Base-by-base conservation (phyloP, 1,140 invertebrate genomes). In the Drosophila kurseongensis region DNA sequence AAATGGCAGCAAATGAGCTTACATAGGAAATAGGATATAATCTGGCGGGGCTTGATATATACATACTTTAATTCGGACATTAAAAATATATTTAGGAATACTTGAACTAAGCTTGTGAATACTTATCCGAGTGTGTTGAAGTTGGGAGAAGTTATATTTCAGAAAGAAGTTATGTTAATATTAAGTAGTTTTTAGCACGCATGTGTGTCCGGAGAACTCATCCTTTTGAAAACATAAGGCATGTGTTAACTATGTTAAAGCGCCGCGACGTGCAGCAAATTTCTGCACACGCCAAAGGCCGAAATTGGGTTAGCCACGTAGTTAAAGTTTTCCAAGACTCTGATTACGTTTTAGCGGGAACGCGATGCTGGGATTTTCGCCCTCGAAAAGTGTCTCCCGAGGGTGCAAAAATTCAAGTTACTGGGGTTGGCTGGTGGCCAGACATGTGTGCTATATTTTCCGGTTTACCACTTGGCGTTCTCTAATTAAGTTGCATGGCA, bases 401-500 rank as follows among this genome's bases (percentile, higher is more conserved):
- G 71, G 68, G 48, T 52, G 41, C 13, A 18, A n/a, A 42, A 27
- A 4, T 18, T 18, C n/a, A 32, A 42, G 41, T 40, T 13, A 36
- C 9, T 45, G 38, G 44, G 58, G 50, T 16, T 77, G 58, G 41
- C 42, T 54, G 59, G 48, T 56, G 65, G 48, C 74, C 65, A 66
- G 47, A 80, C 76, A 73, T 78, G 61, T 85, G 84, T 89, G 80
- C 62, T 80, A 57, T 74, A 79, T 83, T 88, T 88, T 89, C 80
- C 75, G 81, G 68, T 84, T 89, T 89, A 89, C 77, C 84, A 89
- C 80, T 89, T 80, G 77, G 76, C 74, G 60, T 67, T 80, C 80
- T 80, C 80, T 89, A 89, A 89, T 89, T 89, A 89, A 89, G 84
- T 89, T 89, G 80, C 84, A 65, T 77, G 76, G 76, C 68, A 78